Evolutionary conservation across 2,888 invertebrate genomes (phyloP).

Genomic region (Eilema caniola): DNA sequence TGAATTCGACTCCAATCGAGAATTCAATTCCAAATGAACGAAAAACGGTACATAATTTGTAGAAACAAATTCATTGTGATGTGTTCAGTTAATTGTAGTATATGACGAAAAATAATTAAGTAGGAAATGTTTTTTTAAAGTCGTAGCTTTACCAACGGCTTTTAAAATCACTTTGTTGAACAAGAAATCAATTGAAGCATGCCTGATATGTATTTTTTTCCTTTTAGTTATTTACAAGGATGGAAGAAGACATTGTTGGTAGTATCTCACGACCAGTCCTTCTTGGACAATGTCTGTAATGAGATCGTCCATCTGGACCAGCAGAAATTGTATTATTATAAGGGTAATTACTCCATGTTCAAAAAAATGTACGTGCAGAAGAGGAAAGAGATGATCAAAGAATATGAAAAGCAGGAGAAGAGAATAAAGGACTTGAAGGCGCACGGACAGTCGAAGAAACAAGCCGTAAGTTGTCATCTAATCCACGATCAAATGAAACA

Average conservation of each 20-base stretch:
- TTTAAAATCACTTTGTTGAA: background rate
- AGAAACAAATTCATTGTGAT: too few relatives aligned
- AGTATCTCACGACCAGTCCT: slow-evolving; percentile 99
- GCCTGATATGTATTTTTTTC: background rate
- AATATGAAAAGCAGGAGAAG: slow-evolving; percentile 99
- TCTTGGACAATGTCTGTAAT: slow-evolving; percentile 99
- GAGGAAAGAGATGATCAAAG: slow-evolving; percentile 97
- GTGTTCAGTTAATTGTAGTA: too few relatives aligned
- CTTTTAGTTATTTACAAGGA: slow-evolving; percentile 94
- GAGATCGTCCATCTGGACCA: slow-evolving; percentile 99
- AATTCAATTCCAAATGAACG: too few relatives aligned
- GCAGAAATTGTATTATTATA: slow-evolving; percentile 98
- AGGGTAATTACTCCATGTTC: slow-evolving; percentile 99
- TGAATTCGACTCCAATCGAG: too few relatives aligned
- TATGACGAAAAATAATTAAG: too few relatives aligned
- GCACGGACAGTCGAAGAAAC: slow-evolving; percentile 97
- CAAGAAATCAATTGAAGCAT: background rate
- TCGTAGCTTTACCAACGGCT: too few relatives aligned
- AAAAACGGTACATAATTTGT: too few relatives aligned
- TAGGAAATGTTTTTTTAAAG: too few relatives aligned
- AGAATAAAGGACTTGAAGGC: slow-evolving; percentile 97
- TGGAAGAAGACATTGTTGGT: slow-evolving; percentile 99
- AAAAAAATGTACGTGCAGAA: slow-evolving; percentile 99
- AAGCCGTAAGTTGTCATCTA: slow-evolving; percentile 87
- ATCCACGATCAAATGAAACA: too few relatives aligned